A percentile compares a stretch with the other conserved stretches of the same genome.
Conservation (phyloP, 2,113 vertebrate species). For the Petaurus breviceps region DNA sequence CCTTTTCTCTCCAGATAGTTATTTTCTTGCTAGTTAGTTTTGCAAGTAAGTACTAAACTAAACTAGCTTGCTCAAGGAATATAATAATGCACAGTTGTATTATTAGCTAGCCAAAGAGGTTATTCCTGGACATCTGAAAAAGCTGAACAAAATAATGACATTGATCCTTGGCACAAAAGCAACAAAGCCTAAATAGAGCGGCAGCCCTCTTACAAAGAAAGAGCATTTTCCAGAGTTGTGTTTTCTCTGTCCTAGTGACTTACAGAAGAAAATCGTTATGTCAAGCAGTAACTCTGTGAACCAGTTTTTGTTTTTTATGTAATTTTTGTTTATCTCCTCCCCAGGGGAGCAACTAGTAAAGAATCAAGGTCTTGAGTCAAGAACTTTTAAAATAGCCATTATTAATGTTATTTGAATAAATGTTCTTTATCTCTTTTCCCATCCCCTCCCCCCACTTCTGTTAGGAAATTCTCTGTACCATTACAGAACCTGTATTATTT, state of each 20-base stretch:
- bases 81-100: conserved; percentile 59
- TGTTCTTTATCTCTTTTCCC: background rate
- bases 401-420: background rate
- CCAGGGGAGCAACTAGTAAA: conserved; percentile 41
- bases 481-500: background rate
- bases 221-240: conserved; percentile 67
- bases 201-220: conserved; percentile 79
- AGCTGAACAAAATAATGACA: conserved; percentile 79
- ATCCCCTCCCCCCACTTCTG: background rate
- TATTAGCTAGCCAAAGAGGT: conserved; percentile 69
- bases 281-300: conserved; percentile 66
- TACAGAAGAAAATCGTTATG: conserved; percentile 52
- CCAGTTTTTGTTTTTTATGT: conserved; percentile 70
- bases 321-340: conserved; percentile 69
- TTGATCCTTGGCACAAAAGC: conserved; percentile 82
- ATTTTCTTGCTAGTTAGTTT: conserved; percentile 40
- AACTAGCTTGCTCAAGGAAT: conserved; percentile 37
- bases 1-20: conserved; percentile 32
- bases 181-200: conserved; percentile 80
- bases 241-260: conserved; percentile 68
- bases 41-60: conserved; percentile 34
- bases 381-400: conserved; percentile 64
- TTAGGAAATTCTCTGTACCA: background rate
- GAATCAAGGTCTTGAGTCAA: conserved; percentile 65
- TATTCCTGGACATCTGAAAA: conserved; percentile 79